phyloP scores from a whole-genome alignment of 2,797 vertebrate genomes.

The Pelodytes ibericus region DNA sequence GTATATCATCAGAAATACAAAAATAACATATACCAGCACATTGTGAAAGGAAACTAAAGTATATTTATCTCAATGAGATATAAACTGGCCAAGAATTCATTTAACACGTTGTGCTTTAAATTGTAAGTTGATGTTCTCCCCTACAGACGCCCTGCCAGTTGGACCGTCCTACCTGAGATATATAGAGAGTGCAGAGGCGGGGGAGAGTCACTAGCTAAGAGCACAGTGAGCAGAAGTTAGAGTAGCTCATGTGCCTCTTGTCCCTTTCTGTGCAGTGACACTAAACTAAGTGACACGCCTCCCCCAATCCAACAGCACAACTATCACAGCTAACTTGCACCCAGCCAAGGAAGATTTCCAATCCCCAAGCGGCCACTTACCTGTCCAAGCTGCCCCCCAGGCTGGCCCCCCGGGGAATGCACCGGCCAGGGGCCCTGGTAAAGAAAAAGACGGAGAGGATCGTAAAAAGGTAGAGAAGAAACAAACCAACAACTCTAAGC shows the following conservation, averaged over 20 bases:
- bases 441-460: constrained; percentile 83
- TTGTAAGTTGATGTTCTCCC: not conserved
- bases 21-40: no score
- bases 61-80: no score
- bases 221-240: no score
- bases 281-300: not conserved
- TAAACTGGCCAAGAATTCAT: no score
- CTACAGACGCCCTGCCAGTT: not conserved
- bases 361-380: constrained; percentile 37
- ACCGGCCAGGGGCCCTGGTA: constrained; percentile 78
- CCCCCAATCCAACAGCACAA: not conserved
- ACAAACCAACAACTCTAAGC: constrained; percentile 16
- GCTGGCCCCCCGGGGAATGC: constrained; percentile 78
- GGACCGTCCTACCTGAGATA: not conserved
- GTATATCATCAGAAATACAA: not conserved
- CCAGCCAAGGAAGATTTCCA: constrained; percentile 6
- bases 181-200: not conserved
- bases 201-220: not conserved
- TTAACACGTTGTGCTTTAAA: not conserved
- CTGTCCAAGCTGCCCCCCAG: constrained; percentile 75
- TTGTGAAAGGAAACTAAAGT: no score
- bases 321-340: not conserved
- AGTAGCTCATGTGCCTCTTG: not conserved
- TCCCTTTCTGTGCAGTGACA: not conserved
- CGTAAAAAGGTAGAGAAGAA: constrained; percentile 84